These are phyloP conservation scores for Lutjanus erythropterus DNA, from an alignment of 2,113 vertebrate species.

Conservation along the genomic window DNA sequence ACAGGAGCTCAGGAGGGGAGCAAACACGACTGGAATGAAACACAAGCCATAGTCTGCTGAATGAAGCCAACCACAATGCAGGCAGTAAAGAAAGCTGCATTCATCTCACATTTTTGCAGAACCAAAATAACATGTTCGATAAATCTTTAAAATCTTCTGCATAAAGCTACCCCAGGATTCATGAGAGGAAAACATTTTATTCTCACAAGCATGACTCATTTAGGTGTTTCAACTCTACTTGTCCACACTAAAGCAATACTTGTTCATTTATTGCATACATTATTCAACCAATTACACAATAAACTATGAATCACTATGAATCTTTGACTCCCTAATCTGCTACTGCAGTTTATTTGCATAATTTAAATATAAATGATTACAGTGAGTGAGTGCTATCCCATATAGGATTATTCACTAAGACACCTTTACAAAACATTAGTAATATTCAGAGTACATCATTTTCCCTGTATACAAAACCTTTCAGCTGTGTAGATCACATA, in stretches of 20 bases:
- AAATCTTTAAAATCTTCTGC: slow-evolving; percentile 29
- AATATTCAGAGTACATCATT: slow-evolving; percentile 2
- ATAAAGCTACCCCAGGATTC: not conserved
- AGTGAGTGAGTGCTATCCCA: not conserved
- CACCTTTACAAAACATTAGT: slow-evolving; percentile 29
- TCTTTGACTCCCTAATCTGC: slow-evolving; percentile 48
- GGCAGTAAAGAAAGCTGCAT: slow-evolving; percentile 44
- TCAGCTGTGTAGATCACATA: slow-evolving; percentile 18
- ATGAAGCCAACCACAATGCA: slow-evolving; percentile 59
- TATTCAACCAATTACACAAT: slow-evolving; percentile 55
- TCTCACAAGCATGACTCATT: slow-evolving; percentile 3
- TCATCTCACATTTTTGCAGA: slow-evolving; percentile 42
- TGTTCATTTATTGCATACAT: slow-evolving; percentile 47
- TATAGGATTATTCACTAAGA: slow-evolving; percentile 37
- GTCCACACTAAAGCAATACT: slow-evolving; percentile 33
- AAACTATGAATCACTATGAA: slow-evolving; percentile 39
- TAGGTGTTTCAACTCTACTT: slow-evolving; percentile 8
- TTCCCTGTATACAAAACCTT: not conserved
- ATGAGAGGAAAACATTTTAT: not conserved
- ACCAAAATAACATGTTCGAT: slow-evolving; percentile 43
- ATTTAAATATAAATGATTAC: slow-evolving; percentile 39
- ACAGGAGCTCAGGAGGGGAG: slow-evolving; percentile 72
- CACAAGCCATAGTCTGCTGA: slow-evolving; percentile 60
- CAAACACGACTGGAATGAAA: slow-evolving; percentile 77
- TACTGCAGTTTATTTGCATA: slow-evolving; percentile 53